phyloP scores from a whole-genome alignment of 2,797 vertebrate species.

The Erpetoichthys calabaricus region DNA sequence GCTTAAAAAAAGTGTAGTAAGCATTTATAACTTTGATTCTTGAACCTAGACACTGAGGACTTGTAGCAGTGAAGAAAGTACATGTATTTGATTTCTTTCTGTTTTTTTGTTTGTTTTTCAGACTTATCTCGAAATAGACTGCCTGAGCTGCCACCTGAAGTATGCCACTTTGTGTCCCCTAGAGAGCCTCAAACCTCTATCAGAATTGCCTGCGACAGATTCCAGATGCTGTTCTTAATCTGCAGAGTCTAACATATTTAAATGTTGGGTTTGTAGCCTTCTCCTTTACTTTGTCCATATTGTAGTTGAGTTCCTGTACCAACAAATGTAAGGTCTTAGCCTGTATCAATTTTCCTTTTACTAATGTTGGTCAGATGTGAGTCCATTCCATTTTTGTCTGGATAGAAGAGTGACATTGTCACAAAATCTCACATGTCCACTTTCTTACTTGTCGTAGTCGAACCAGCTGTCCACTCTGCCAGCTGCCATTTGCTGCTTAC shows the following conservation, averaged over 20 bases:
- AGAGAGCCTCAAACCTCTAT: slow-evolving; percentile 87
- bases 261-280: not conserved
- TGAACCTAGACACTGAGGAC: too few relatives aligned
- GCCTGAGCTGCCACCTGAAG: slow-evolving; percentile 75
- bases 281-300: too few relatives aligned
- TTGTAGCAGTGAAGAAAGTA: too few relatives aligned
- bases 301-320: too few relatives aligned
- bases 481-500: slow-evolving; percentile 69
- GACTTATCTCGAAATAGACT: slow-evolving; percentile 86
- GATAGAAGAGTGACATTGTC: not conserved
- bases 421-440: too few relatives aligned
- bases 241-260: slow-evolving; percentile 58
- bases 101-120: slow-evolving; percentile 24
- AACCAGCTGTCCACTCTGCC: slow-evolving; percentile 83
- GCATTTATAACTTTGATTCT: too few relatives aligned
- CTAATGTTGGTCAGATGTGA: not conserved
- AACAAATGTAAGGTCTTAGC: too few relatives aligned
- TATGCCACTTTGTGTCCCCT: slow-evolving; percentile 84
- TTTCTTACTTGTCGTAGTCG: slow-evolving; percentile 50
- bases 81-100: too few relatives aligned
- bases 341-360: not conserved
- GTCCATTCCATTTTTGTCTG: not conserved
- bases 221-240: slow-evolving; percentile 74
- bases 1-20: too few relatives aligned
- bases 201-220: slow-evolving; percentile 90